Conservation (phyloP, 2,113 vertebrate species). For the Centropus bengalensis region DNA sequence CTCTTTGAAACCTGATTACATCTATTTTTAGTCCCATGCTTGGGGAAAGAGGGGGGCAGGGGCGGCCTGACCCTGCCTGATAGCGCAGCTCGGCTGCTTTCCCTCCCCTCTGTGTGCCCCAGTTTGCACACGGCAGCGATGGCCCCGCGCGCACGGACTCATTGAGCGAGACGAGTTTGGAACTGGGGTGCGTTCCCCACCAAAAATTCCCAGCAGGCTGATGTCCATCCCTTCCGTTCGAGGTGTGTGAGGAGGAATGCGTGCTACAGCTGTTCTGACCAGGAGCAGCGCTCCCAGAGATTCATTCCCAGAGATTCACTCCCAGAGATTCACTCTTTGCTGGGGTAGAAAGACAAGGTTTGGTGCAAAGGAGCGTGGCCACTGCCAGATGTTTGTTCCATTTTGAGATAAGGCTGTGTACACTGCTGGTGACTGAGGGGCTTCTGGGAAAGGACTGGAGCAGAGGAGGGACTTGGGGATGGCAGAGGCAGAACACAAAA, state of each 20-base stretch:
- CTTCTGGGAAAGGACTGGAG: accelerated
- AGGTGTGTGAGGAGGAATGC: accelerated
- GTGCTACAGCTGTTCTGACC: accelerated
- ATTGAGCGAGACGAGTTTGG: accelerated
- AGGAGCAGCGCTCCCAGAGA: neutral
- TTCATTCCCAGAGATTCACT: accelerated
- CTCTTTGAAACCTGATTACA: conserved; percentile 72
- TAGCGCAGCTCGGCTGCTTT: neutral
- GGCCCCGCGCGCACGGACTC: accelerated
- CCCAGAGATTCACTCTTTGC: accelerated
- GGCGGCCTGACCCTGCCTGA: neutral
- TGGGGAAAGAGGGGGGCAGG: neutral
- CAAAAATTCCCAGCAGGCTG: neutral
- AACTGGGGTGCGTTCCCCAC: neutral
- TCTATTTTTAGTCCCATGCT: conserved; percentile 58
- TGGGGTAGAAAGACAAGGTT: neutral
- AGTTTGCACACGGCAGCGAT: neutral
- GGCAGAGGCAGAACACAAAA: neutral
- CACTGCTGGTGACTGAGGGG: neutral
- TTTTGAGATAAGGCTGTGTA: neutral
- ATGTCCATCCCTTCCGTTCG: accelerated
- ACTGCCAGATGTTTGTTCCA: neutral
- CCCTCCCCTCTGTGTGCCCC: neutral
- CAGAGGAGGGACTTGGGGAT: neutral
- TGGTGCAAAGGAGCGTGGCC: neutral